A percentile compares a stretch with the other conserved stretches of the same genome.
These are phyloP conservation scores for Ctenopoma kingsleyae DNA, from an alignment of 2,797 vertebrate genomes.

Conservation along the genomic window DNA sequence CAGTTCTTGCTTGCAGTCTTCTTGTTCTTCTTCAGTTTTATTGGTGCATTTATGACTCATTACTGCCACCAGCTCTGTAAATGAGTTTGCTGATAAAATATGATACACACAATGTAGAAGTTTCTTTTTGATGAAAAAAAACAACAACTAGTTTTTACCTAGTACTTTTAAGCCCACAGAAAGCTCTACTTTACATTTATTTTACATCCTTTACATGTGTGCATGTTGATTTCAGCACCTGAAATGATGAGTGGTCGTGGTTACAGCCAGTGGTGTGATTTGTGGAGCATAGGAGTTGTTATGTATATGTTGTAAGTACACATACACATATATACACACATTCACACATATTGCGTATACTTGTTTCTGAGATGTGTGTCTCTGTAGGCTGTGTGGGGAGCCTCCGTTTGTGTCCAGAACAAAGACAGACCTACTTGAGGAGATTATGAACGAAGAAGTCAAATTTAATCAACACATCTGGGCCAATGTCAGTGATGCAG, in stretches of 20 bases:
- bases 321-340: conserved; percentile 1
- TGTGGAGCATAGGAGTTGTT: conserved; percentile 94
- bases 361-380: conserved; percentile 36
- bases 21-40: not conserved
- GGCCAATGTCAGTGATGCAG: conserved; percentile 83
- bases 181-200: conserved; percentile 11
- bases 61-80: conserved; percentile 13
- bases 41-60: conserved; percentile 26
- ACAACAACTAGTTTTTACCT: conserved; percentile 16
- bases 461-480: conserved; percentile 82
- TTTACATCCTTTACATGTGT: not conserved
- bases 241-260: conserved; percentile 90
- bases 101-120: not conserved
- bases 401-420: conserved; percentile 86
- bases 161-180: not conserved
- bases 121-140: no score
- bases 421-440: conserved; percentile 85
- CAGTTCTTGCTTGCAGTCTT: not conserved
- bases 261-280: conserved; percentile 91
- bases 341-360: conserved; percentile 5
- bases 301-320: conserved; percentile 93
- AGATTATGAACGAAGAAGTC: conserved; percentile 84
- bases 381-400: conserved; percentile 86
- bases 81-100: conserved; percentile 11
- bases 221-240: conserved; percentile 84